Evolutionary conservation across 2,888 invertebrate genomes (phyloP).

Genomic region (Andrena marginata): DNA sequence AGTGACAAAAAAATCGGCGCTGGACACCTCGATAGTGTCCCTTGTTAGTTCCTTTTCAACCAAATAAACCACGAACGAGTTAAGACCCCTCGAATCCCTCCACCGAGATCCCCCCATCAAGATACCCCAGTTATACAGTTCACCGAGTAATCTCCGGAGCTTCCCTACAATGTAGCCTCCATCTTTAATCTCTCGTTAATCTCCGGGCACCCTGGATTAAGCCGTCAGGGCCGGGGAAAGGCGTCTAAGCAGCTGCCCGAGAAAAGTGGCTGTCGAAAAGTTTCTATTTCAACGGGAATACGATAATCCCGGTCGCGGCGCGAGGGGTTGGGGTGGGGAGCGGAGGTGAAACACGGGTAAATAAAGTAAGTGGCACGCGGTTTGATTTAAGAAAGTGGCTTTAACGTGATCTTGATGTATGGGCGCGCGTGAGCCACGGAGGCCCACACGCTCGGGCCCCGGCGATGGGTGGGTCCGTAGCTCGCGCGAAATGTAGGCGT

Average conservation of each 20-base stretch:
- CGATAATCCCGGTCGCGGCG: conserved; percentile 33
- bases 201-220: conserved; percentile 1
- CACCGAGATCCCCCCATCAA: no score
- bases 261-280: conserved; percentile 21
- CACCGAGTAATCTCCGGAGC: neutral
- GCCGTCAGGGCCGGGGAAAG: neutral
- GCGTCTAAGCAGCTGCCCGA: neutral
- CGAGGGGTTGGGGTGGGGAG: neutral
- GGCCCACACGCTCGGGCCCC: conserved; percentile 52
- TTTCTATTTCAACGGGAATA: conserved; percentile 37
- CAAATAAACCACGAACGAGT: no score
- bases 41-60: no score
- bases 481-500: conserved; percentile 70
- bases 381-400: conserved; percentile 70
- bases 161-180: neutral
- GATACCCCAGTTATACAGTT: neutral
- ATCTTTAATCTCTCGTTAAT: conserved; percentile 3
- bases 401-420: conserved; percentile 72
- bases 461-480: conserved; percentile 65
- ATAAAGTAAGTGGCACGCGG: conserved; percentile 56
- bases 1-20: no score
- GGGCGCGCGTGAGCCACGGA: conserved; percentile 51
- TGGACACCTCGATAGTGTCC: no score
- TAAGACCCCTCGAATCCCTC: no score
- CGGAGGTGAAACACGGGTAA: conserved; percentile 43